Conservation (phyloP, 2,888 invertebrate genomes). For the Margaritifera margaritifera region DNA sequence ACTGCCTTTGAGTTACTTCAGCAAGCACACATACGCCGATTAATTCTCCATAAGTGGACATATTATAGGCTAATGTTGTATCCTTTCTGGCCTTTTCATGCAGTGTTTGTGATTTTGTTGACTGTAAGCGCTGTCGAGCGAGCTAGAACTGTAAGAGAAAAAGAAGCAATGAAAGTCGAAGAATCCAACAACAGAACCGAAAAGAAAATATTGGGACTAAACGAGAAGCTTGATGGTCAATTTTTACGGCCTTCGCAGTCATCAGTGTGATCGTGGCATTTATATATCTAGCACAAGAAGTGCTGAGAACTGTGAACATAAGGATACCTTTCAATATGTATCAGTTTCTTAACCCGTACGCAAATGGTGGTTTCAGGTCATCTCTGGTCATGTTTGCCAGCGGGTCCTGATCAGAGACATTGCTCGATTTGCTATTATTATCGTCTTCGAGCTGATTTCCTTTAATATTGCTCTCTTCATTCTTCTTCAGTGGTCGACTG, state of each 20-base stretch:
- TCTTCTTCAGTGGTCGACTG: slow-evolving; percentile 42
- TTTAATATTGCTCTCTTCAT: slow-evolving; percentile 57
- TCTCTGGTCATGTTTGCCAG: slow-evolving; percentile 46
- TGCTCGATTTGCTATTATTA: slow-evolving; percentile 45
- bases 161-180: not conserved
- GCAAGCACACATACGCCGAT: slow-evolving; percentile 34
- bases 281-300: slow-evolving; percentile 25
- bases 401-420: slow-evolving; percentile 47
- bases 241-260: slow-evolving; percentile 24
- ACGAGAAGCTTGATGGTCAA: too few species aligned
- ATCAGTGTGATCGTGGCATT: slow-evolving; percentile 25
- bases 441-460: slow-evolving; percentile 44
- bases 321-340: slow-evolving; percentile 21
- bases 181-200: not conserved
- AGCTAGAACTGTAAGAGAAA: slow-evolving; percentile 10
- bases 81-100: slow-evolving; percentile 39
- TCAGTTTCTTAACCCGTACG: slow-evolving; percentile 32
- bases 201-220: too few species aligned
- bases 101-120: slow-evolving; percentile 33
- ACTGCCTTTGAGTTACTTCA: slow-evolving; percentile 47
- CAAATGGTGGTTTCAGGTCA: slow-evolving; percentile 43
- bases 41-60: slow-evolving; percentile 50
- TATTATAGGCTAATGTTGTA: slow-evolving; percentile 35
- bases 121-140: slow-evolving; percentile 34
- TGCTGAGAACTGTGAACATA: slow-evolving; percentile 11